phyloP scores from a whole-genome alignment of 2,797 vertebrate species.

The Megalops cyprinoides region DNA sequence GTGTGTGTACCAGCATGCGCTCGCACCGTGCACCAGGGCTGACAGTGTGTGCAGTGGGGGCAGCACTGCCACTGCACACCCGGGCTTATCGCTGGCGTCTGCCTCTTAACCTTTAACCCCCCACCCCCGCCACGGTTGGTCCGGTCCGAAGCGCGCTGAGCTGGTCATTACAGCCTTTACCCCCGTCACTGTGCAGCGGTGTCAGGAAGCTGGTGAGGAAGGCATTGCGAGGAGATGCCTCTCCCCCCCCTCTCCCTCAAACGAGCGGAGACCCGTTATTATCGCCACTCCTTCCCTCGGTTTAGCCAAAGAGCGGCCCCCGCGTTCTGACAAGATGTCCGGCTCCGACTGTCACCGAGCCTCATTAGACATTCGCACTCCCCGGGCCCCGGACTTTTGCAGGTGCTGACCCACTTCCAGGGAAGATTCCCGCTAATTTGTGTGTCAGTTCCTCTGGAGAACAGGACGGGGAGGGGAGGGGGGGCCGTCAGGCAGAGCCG shows the following conservation, averaged over 20 bases:
- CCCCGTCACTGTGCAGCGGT: not conserved
- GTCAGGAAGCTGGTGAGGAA: not conserved
- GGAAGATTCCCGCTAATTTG: slow-evolving; percentile 69
- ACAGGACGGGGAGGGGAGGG: slow-evolving; percentile 39
- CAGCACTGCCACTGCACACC: too few species aligned
- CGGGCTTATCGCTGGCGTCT: not conserved
- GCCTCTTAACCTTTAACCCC: not conserved
- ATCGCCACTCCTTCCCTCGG: not conserved
- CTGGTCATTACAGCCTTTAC: not conserved
- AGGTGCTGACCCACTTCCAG: slow-evolving; percentile 71
- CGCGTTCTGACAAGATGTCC: slow-evolving; percentile 45
- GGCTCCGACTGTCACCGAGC: slow-evolving; percentile 37
- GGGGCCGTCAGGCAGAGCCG: slow-evolving; percentile 46
- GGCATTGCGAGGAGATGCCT: not conserved
- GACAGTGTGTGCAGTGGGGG: too few species aligned
- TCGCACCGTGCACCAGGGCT: too few species aligned
- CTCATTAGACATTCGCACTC: slow-evolving; percentile 46
- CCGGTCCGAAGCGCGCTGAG: not conserved
- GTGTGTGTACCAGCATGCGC: too few species aligned
- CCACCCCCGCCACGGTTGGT: not conserved
- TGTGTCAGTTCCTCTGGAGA: slow-evolving; percentile 65
- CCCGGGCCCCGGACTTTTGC: slow-evolving; percentile 39
- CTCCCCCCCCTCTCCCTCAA: slow-evolving; percentile 6
- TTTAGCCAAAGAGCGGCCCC: slow-evolving; percentile 42
- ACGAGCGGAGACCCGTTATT: slow-evolving; percentile 14